A percentile compares a stretch with the other conserved stretches of the same genome.
These are phyloP conservation scores for Camponotus fellah DNA, from an alignment of 2,888 invertebrate genomes.

Conservation along the genomic window DNA sequence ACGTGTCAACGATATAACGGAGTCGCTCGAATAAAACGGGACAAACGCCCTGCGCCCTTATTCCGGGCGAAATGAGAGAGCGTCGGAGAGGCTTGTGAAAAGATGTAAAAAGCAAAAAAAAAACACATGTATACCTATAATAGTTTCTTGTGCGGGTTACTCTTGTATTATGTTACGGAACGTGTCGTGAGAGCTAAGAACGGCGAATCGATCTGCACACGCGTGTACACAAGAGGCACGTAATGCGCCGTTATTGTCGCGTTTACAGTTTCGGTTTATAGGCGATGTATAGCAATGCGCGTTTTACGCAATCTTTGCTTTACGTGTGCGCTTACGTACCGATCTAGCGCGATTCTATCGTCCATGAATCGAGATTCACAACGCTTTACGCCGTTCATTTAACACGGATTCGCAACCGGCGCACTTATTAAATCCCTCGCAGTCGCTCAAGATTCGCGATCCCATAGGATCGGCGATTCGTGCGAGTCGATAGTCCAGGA, in stretches of 20 bases:
- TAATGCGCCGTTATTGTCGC: background rate
- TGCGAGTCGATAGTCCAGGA: constrained; percentile 57
- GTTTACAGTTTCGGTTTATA: constrained; percentile 43
- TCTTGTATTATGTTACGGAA: background rate
- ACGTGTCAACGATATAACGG: constrained; percentile 26
- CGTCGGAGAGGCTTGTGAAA: background rate
- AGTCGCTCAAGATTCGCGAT: background rate
- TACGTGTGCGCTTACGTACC: background rate
- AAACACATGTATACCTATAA: background rate
- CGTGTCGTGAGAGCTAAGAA: background rate
- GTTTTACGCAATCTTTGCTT: background rate
- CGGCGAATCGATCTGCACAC: constrained; percentile 26
- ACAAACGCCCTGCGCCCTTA: background rate
- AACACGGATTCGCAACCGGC: background rate
- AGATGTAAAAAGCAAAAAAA: background rate
- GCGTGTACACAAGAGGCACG: background rate
- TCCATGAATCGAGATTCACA: background rate
- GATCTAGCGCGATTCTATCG: background rate
- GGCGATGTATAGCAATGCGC: background rate
- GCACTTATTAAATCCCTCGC: background rate
- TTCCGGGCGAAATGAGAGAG: background rate
- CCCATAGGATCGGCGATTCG: constrained; percentile 47
- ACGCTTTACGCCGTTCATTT: background rate
- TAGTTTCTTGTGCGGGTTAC: background rate
- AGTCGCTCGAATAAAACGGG: constrained; percentile 21